Evolutionary conservation across 2,797 vertebrate genomes (phyloP).

Genomic region (Diplodus sargus): DNA sequence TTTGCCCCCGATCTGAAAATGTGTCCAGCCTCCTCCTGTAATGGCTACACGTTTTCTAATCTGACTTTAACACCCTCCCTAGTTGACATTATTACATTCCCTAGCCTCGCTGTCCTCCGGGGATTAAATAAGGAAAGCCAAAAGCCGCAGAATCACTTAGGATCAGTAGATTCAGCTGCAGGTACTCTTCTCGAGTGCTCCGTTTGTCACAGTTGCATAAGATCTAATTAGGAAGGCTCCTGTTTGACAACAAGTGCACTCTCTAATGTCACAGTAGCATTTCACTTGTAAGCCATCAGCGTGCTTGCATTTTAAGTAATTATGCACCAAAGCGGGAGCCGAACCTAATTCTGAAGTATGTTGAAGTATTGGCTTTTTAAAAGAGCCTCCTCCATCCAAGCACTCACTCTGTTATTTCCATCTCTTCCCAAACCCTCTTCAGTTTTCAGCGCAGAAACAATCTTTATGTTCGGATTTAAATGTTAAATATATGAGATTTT

Average conservation of each 20-base stretch:
- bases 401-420: background rate
- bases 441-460: background rate
- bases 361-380: background rate
- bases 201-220: conserved; percentile 31
- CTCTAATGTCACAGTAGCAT: conserved; percentile 36
- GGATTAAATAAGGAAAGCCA: conserved; percentile 46
- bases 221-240: conserved; percentile 46
- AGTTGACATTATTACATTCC: conserved; percentile 47
- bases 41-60: conserved; percentile 63
- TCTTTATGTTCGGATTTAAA: background rate
- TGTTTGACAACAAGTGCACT: conserved; percentile 29
- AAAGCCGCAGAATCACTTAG: background rate
- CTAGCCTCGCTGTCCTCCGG: conserved; percentile 28
- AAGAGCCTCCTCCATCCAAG: background rate
- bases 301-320: background rate
- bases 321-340: background rate
- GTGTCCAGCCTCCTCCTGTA: conserved; percentile 35
- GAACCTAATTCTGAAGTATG: background rate
- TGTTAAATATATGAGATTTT: no score
- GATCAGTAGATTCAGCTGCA: conserved; percentile 32
- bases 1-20: conserved; percentile 19
- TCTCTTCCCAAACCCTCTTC: background rate
- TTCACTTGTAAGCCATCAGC: conserved; percentile 4
- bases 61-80: conserved; percentile 61
- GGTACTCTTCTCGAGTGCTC: conserved; percentile 32